phyloP scores from a whole-genome alignment of 1,140 invertebrate genomes.

The Leptinotarsa texana region DNA sequence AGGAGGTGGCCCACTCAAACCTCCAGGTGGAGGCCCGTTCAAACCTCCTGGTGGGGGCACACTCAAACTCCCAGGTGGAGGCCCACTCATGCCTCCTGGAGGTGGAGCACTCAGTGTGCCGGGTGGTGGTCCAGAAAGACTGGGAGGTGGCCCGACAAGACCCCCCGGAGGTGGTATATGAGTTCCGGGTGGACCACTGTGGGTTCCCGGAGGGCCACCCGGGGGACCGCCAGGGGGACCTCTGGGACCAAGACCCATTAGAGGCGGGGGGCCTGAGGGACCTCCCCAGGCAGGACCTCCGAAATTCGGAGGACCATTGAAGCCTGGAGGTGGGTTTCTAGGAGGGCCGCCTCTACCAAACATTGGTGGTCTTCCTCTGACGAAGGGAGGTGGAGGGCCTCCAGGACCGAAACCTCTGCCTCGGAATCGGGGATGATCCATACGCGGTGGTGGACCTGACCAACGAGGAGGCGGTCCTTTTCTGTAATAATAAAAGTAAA shows the following conservation, averaged over 20 bases:
- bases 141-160: neutral
- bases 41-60: neutral
- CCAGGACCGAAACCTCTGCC: slow-evolving; percentile 70
- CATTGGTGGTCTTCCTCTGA: slow-evolving; percentile 56
- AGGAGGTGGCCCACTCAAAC: neutral
- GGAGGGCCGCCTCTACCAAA: slow-evolving; percentile 56
- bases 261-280: slow-evolving; percentile 66
- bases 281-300: slow-evolving; percentile 65
- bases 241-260: slow-evolving; percentile 59
- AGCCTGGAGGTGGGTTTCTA: slow-evolving; percentile 56
- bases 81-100: slow-evolving; percentile 15
- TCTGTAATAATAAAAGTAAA: slow-evolving; percentile 26
- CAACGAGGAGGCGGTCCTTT: slow-evolving; percentile 26
- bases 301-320: slow-evolving; percentile 61
- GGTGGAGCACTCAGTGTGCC: slow-evolving; percentile 14
- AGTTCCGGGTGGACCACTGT: slow-evolving; percentile 31
- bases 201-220: slow-evolving; percentile 43
- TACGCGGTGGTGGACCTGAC: slow-evolving; percentile 18
- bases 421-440: slow-evolving; percentile 63
- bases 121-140: slow-evolving; percentile 10
- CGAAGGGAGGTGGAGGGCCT: slow-evolving; percentile 64
- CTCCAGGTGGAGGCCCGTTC: neutral
- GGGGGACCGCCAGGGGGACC: slow-evolving; percentile 53
- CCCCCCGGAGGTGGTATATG: neutral
- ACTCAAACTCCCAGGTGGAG: neutral